Evolutionary conservation across 2,888 invertebrate genomes (phyloP).

Genomic region (Apodemia hepburni): DNA sequence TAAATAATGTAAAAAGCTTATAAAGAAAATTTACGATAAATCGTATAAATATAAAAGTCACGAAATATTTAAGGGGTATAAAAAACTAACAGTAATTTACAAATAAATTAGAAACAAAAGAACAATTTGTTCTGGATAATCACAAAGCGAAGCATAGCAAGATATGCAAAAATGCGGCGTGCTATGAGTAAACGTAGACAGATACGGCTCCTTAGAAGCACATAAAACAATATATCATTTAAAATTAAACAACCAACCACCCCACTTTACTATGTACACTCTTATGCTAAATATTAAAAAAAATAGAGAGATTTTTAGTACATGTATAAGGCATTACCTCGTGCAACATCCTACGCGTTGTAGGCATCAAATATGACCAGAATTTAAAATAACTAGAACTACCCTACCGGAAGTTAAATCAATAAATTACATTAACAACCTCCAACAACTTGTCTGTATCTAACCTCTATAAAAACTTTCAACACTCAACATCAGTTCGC

Average conservation of each 20-base stretch:
- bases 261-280: conserved; percentile 56
- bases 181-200: conserved; percentile 1
- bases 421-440: conserved; percentile 47
- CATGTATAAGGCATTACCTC: conserved; percentile 40
- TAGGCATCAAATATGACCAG: conserved; percentile 49
- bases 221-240: conserved; percentile 40
- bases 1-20: conserved; percentile 28
- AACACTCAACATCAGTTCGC: conserved; percentile 77
- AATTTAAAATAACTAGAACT: conserved; percentile 34
- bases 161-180: conserved; percentile 22
- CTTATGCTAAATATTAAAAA: conserved; percentile 51
- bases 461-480: conserved; percentile 75
- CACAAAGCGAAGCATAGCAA: conserved; percentile 50
- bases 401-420: conserved; percentile 43
- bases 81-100: conserved; percentile 70
- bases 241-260: conserved; percentile 68
- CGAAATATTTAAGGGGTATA: conserved; percentile 43
- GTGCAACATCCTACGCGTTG: conserved; percentile 29
- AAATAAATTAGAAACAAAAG: conserved; percentile 78
- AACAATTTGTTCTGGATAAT: conserved; percentile 76
- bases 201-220: conserved; percentile 8
- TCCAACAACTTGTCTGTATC: conserved; percentile 58
- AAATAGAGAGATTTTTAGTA: conserved; percentile 66
- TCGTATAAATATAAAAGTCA: conserved; percentile 38
- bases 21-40: conserved; percentile 26